Conservation (phyloP, 2,888 invertebrate genomes). For the Eupithecia inturbata region DNA sequence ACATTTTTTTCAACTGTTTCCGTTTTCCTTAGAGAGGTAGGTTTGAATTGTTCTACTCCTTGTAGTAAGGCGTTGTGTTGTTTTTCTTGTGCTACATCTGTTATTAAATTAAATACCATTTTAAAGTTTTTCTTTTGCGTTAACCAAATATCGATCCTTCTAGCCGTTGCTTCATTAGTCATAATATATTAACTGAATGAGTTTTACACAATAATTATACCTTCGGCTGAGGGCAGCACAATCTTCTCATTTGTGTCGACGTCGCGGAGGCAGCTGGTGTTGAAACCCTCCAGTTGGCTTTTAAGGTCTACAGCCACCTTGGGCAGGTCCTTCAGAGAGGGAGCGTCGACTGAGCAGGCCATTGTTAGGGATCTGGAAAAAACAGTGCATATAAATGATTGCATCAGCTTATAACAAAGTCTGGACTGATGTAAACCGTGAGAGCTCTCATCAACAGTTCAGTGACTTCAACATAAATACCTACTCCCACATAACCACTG, state of each 20-base stretch:
- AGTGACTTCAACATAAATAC: constrained; percentile 1
- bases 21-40: constrained; percentile 89
- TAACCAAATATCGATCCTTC: constrained; percentile 13
- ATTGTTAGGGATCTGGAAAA: constrained; percentile 63
- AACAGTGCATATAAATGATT: constrained; percentile 26
- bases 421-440: background rate
- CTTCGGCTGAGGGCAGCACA: constrained; percentile 96
- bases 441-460: background rate
- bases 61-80: constrained; percentile 90
- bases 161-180: background rate
- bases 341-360: constrained; percentile 86
- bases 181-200: background rate
- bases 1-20: constrained; percentile 92
- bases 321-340: constrained; percentile 94
- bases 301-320: constrained; percentile 95
- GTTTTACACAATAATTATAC: constrained; percentile 74
- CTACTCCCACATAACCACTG: background rate
- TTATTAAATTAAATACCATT: constrained; percentile 47
- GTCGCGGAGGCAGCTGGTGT: constrained; percentile 93
- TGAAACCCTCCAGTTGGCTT: constrained; percentile 96
- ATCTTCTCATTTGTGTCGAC: constrained; percentile 96
- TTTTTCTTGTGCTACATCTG: constrained; percentile 90
- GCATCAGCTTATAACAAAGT: background rate
- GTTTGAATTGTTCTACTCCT: constrained; percentile 90
- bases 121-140: background rate